Evolutionary conservation across 2,888 invertebrate genomes (phyloP), one percentile per base, ranked within the genome.

Genomic region (Hirudinaria manillensis): DNA sequence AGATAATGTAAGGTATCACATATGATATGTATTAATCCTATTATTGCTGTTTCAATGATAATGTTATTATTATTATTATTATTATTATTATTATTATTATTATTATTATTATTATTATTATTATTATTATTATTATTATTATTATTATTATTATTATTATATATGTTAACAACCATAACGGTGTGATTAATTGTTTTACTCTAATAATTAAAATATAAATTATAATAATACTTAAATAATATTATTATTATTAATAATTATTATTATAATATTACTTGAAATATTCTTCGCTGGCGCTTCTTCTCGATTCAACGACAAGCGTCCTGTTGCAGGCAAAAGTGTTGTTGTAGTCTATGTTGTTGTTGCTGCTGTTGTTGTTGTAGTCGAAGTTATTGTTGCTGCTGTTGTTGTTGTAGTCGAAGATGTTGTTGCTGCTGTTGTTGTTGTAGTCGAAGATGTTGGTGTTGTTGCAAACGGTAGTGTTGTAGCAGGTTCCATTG

Each of bases 401-500:
- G n/a, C n/a, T 38, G 10, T 3, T 10, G 38, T 10, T 10, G 3
- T 68, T 56, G 27, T 76, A 32, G 53, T 70, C 74, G 36, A 78
- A 72, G 66, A 51, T 21, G 74, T 79, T 79, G 76, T 76, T 79
- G 70, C 79, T 38, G 10, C 4, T 10, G 38, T 10, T 10, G 3
- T 68, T 19, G 13, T 21, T 3, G 29, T 76, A 75, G 0, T 51
- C 34, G 6, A 72, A 13, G 36, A 66, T 3, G 2, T 55, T 38
- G 10, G 38, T 10, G 38, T 10, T 10, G 3, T 68, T 56, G 27
- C 77, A 32, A 38, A 70, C 74, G 36, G 79, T 74, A 55, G 55
- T 21, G 74, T 79, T 79, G 76, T 76, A 79, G 70, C 79, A 79
- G 29, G 78, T 79, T 21, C 61, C 61, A 74, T 79, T 78, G 74